phyloP scores from a whole-genome alignment of 2,113 vertebrate genomes.

The Fregata magnificens region DNA sequence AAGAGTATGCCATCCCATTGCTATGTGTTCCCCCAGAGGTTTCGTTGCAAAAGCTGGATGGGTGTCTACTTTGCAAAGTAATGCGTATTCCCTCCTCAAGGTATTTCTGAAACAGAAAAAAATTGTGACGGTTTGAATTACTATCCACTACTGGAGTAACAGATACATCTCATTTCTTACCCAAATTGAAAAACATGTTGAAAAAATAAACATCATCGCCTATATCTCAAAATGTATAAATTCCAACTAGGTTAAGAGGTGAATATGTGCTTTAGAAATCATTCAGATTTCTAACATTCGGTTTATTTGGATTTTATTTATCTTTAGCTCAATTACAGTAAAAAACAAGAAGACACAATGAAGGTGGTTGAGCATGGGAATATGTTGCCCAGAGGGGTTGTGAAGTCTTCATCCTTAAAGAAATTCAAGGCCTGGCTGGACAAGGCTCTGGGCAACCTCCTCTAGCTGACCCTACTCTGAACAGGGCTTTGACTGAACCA shows the following conservation, averaged over 20 bases:
- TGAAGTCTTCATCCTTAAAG: not conserved
- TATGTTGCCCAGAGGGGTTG: not conserved
- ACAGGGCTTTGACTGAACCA: not conserved
- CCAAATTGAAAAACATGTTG: not conserved
- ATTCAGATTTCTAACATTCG: not conserved
- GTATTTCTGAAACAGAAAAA: not conserved
- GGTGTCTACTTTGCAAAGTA: not conserved
- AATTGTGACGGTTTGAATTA: not conserved
- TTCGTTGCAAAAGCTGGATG: not conserved
- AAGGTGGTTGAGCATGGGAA: not conserved
- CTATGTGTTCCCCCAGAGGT: not conserved
- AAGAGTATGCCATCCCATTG: not conserved
- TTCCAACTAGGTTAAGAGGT: not conserved
- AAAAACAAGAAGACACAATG: not conserved
- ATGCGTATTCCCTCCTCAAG: not conserved
- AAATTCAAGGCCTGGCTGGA: not conserved
- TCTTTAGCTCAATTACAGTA: not conserved
- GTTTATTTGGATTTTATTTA: not conserved
- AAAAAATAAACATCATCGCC: not conserved
- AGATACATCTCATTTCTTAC: not conserved
- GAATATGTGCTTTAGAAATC: not conserved
- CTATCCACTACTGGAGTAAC: not conserved
- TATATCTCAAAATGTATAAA: not conserved
- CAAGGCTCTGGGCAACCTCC: not conserved
- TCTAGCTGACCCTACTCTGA: not conserved